Evolutionary conservation across 2,113 vertebrate genomes (phyloP), one percentile per base, ranked within the genome.

Genomic region (Cathartes aura): DNA sequence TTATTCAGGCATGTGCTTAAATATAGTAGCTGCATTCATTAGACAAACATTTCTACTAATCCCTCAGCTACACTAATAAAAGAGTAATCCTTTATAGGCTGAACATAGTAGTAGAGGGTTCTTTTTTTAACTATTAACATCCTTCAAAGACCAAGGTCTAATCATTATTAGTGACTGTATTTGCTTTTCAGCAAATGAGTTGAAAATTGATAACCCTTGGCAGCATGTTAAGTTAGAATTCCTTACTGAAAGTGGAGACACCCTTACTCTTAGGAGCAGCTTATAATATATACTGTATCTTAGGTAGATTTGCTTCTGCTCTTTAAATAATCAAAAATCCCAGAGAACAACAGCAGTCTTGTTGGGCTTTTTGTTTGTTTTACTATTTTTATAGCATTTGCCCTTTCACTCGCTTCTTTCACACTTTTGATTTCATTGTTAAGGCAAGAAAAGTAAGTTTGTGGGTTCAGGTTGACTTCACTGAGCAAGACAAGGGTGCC

Each of bases 1-100:
- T 96, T 96, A 98, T 97, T 98, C 91, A 96, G 97, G 93, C 97
- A 91, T 96, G 97, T 84, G 78, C 91, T 97, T 95, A 97, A 96
- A 98, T 98, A 98, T 97, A 98, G 98, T 97, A 94, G 94, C 93
- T 97, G 88, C 87, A 97, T 98, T 98, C 98, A 98, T 98, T 98
- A 98, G 95, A 94, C 72, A 98, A 97, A 97, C 95, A 94, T 98
- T 97, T 95, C 96, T 89, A 52, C 96, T 98, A 97, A 98, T 97
- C 96, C 96, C 96, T 96, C 62, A 86, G 90, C 94, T 95, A 95
- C 87, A 47, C 95, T 97, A 97, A 97, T 98, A 97, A 97, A 98
- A 97, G 91, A 93, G 74, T 91, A 95, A 95, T 97, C 96, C 94
- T 90, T 92, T 81, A 72, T 60, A 95, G 93, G 53, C 67, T 87